Evolutionary conservation across 2,113 vertebrate genomes (phyloP).

Genomic region (Cyanoramphus novaezelandiae): DNA sequence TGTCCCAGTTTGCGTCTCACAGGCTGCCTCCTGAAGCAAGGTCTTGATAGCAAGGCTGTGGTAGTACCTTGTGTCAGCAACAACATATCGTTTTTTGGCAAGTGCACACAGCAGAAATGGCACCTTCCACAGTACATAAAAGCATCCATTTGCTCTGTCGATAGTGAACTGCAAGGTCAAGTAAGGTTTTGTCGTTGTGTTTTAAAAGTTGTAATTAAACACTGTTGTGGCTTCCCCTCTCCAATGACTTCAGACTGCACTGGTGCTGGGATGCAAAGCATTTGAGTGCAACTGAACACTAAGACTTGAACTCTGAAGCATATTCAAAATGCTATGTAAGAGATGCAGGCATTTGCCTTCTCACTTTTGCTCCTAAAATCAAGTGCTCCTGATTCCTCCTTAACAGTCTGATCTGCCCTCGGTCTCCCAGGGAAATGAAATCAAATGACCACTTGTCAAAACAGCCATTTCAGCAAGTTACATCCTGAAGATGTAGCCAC

Average conservation of each 20-base stretch:
- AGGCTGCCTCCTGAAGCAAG: not conserved
- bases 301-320: constrained; percentile 42
- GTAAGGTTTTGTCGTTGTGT: not conserved
- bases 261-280: not conserved
- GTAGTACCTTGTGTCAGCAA: not conserved
- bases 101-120: constrained; percentile 2
- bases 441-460: constrained; percentile 53
- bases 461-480: constrained; percentile 53
- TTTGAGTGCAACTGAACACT: not conserved
- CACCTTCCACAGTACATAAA: not conserved
- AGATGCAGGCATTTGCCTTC: not conserved
- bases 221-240: not conserved
- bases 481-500: constrained; percentile 54
- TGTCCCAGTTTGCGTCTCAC: not conserved
- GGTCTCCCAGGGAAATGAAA: constrained; percentile 60
- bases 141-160: not conserved
- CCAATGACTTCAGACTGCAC: not conserved
- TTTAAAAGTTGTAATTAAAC: constrained; percentile 15
- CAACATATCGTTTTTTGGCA: not conserved
- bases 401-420: constrained; percentile 23
- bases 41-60: not conserved
- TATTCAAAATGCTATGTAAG: not conserved
- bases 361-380: constrained; percentile 21
- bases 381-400: constrained; percentile 1
- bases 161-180: not conserved